phyloP scores from a whole-genome alignment of 1,140 invertebrate genomes.

The Luehdorfia chinensis region DNA sequence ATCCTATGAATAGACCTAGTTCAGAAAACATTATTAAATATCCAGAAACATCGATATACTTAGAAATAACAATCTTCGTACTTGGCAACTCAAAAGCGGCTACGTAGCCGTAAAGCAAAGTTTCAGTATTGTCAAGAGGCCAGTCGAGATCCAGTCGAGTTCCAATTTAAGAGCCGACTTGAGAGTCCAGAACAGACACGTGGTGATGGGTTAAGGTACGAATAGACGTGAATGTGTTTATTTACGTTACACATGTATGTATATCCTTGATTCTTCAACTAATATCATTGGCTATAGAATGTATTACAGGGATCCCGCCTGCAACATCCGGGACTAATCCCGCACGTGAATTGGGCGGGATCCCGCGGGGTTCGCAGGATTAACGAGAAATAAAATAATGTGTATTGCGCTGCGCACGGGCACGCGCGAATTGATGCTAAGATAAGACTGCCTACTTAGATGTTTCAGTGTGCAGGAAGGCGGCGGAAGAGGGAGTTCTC shows the following conservation, averaged over 20 bases:
- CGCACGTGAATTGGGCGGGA: background rate
- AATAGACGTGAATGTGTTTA: background rate
- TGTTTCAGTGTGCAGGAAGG: too few relatives aligned
- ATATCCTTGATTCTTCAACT: background rate
- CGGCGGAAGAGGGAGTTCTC: too few relatives aligned
- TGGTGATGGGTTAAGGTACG: slow-evolving; percentile 4
- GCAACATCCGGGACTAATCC: background rate
- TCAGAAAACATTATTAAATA: too few relatives aligned
- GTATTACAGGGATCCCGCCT: background rate
- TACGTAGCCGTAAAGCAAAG: background rate
- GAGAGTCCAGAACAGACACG: slow-evolving; percentile 8
- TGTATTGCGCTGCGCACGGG: too few relatives aligned
- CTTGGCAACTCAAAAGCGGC: too few relatives aligned
- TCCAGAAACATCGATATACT: too few relatives aligned
- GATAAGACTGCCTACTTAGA: too few relatives aligned
- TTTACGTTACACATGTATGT: background rate
- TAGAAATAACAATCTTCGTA: too few relatives aligned
- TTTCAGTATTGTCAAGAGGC: slow-evolving; percentile 1
- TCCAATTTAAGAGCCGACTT: slow-evolving; percentile 12
- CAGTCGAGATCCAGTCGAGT: slow-evolving; percentile 4
- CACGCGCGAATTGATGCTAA: background rate
- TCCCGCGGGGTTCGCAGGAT: too few relatives aligned
- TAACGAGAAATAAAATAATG: too few relatives aligned
- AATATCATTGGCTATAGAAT: background rate
- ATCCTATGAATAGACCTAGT: too few relatives aligned